Percentiles rank a stretch among this genome's conserved stretches.
These are phyloP conservation scores for Drosophila biarmipes DNA, from an alignment of 1,140 invertebrate genomes.

Conservation along the genomic window DNA sequence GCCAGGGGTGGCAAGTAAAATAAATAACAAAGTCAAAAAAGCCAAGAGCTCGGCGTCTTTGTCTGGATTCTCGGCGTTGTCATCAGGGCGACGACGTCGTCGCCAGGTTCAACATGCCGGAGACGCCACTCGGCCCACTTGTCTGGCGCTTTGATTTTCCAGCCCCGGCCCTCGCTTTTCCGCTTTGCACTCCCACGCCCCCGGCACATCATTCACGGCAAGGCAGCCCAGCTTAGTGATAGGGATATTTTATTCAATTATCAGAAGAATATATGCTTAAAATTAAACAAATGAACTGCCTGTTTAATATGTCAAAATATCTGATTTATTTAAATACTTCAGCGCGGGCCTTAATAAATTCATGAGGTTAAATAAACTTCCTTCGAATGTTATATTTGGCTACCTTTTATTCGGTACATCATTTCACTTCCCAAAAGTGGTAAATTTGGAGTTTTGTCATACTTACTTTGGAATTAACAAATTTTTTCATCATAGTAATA, in stretches of 20 bases:
- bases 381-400: no score
- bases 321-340: no score
- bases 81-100: conserved; percentile 40
- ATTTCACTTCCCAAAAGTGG: no score
- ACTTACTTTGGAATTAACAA: no score
- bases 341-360: no score
- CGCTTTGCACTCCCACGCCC: conserved; percentile 6
- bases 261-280: neutral
- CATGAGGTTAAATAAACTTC: no score
- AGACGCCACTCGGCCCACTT: conserved; percentile 23
- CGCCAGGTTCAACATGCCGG: conserved; percentile 51
- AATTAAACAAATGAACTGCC: neutral
- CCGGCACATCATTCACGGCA: conserved; percentile 28
- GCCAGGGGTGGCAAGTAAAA: conserved; percentile 20
- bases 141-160: conserved; percentile 45
- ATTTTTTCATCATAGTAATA: no score
- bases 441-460: no score
- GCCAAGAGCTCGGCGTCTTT: conserved; percentile 24
- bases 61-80: conserved; percentile 38
- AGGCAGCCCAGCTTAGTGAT: neutral
- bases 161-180: neutral
- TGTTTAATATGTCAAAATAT: no score
- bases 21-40: conserved; percentile 44
- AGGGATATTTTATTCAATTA: no score
- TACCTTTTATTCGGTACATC: no score